phyloP scores from a whole-genome alignment of 1,140 invertebrate species.

The Papilio dardanus region DNA sequence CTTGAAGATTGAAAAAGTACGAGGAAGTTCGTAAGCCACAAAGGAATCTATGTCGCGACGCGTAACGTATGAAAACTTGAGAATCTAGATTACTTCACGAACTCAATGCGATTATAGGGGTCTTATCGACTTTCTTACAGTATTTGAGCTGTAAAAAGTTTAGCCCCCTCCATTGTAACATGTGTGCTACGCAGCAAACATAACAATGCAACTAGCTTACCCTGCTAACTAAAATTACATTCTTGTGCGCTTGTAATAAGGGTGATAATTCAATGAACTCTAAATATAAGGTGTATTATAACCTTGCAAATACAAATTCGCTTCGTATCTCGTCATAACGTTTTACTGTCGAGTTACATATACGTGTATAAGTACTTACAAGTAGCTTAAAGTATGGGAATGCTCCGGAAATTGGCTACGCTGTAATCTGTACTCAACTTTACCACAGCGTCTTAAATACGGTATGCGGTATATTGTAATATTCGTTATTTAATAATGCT shows the following conservation, averaged over 20 bases:
- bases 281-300: slow-evolving; percentile 25
- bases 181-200: slow-evolving; percentile 51
- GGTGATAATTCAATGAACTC: slow-evolving; percentile 37
- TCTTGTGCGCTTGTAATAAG: slow-evolving; percentile 41
- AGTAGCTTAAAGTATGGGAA: slow-evolving; percentile 56
- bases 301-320: slow-evolving; percentile 53
- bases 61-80: slow-evolving; percentile 45
- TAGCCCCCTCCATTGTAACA: slow-evolving; percentile 61
- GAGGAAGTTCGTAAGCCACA: slow-evolving; percentile 37
- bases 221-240: not conserved
- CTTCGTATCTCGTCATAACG: slow-evolving; percentile 70
- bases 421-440: slow-evolving; percentile 57
- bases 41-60: slow-evolving; percentile 35
- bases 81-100: slow-evolving; percentile 50
- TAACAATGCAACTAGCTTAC: slow-evolving; percentile 32
- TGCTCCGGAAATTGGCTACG: slow-evolving; percentile 64
- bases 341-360: slow-evolving; percentile 63
- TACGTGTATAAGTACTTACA: slow-evolving; percentile 48
- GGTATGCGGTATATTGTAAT: slow-evolving; percentile 36
- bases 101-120: slow-evolving; percentile 55
- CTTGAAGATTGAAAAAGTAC: slow-evolving; percentile 37
- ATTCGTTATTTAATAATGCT: slow-evolving; percentile 38
- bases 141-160: slow-evolving; percentile 72
- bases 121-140: slow-evolving; percentile 68
- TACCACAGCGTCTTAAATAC: slow-evolving; percentile 45